Conservation (phyloP, 2,113 vertebrate species). For the Daboia siamensis region DNA sequence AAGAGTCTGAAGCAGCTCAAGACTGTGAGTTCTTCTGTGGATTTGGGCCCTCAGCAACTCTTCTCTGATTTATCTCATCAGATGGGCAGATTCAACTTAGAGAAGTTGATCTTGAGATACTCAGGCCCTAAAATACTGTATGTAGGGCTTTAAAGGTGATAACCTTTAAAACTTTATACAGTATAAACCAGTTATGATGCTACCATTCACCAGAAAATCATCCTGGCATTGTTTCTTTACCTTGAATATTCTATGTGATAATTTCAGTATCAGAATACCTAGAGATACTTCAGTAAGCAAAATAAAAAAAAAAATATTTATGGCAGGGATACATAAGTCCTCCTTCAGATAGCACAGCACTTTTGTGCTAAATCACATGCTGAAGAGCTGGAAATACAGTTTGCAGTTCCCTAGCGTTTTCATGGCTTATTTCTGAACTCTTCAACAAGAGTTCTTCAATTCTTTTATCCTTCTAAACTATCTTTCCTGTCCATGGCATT, state of each 20-base stretch:
- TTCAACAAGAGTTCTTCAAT: not conserved
- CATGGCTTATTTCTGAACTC: not conserved
- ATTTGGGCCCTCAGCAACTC: not conserved
- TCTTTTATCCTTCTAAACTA: not conserved
- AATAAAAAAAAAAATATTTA: not conserved
- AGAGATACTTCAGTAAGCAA: not conserved
- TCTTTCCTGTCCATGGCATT: not conserved
- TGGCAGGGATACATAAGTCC: not conserved
- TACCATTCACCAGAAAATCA: not conserved
- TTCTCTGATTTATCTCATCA: not conserved
- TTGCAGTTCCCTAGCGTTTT: not conserved
- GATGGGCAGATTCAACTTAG: not conserved
- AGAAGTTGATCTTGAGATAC: not conserved
- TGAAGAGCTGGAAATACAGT: not conserved
- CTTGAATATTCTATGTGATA: not conserved
- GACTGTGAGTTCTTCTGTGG: conserved; percentile 72
- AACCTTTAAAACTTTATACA: not conserved
- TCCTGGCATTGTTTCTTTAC: not conserved
- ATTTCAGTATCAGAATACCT: not conserved
- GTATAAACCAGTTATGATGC: not conserved
- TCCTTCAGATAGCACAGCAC: not conserved
- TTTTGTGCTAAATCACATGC: not conserved
- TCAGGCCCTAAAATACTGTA: not conserved
- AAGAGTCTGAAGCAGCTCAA: conserved; percentile 78
- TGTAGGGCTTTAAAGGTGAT: not conserved